A percentile compares a stretch with the other conserved stretches of the same genome.
Evolutionary conservation across 53 echinoderm and acorn worm species (phyloP).

Genomic region (Antedon mediterranea): DNA sequence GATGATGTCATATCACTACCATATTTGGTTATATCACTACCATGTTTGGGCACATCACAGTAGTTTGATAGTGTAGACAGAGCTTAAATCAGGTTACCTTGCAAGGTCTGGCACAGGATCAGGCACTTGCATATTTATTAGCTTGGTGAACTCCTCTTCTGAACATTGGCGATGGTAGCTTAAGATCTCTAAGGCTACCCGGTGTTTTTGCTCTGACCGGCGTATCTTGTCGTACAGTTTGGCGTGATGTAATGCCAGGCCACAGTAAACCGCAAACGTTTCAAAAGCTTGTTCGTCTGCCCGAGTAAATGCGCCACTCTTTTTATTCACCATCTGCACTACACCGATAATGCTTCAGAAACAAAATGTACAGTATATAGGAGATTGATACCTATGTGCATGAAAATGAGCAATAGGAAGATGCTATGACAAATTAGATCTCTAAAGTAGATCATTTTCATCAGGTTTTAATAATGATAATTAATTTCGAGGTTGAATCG

Average conservation of each 20-base stretch:
- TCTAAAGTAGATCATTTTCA: no score
- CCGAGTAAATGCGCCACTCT: constrained; percentile 61
- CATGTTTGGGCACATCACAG: no score
- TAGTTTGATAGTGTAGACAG: no score
- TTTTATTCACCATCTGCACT: constrained; percentile 98
- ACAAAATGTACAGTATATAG: no score
- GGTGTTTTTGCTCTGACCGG: constrained; percentile 91
- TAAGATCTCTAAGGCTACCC: constrained; percentile 87
- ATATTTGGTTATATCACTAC: no score
- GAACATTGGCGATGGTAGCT: constrained; percentile 88
- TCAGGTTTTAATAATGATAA: no score
- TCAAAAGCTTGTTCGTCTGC: constrained; percentile 93
- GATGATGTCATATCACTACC: no score
- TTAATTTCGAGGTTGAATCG: no score
- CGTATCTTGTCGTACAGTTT: constrained; percentile 97
- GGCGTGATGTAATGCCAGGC: constrained; percentile 85
- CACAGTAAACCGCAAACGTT: constrained; percentile 93
- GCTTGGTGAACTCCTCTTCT: constrained; percentile 60
- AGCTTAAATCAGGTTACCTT: constrained; percentile 28
- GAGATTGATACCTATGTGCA: no score
- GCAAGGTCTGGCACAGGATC: constrained; percentile 81
- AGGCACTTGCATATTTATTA: constrained; percentile 59
- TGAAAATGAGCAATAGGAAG: no score
- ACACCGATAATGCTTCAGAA: constrained; percentile 72
- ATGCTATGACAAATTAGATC: no score